A percentile compares a stretch with the other conserved stretches of the same genome.
phyloP scores from a whole-genome alignment of 2,888 invertebrate genomes.

The Parapristionchus giblindavisi region DNA sequence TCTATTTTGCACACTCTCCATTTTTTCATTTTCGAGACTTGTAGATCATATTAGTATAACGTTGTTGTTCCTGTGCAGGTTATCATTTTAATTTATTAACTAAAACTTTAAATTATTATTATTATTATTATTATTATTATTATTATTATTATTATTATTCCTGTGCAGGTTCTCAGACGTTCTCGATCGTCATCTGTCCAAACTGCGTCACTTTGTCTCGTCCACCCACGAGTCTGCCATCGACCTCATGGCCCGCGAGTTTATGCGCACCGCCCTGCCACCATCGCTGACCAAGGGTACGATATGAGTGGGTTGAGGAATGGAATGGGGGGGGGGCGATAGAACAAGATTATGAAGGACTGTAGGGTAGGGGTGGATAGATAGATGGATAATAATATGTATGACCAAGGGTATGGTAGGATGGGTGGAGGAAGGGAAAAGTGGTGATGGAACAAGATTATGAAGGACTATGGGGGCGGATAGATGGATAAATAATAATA shows the following conservation, averaged over 20 bases:
- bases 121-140: background rate
- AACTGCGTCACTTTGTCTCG: constrained; percentile 46
- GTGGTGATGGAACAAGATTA: background rate
- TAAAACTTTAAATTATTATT: too few species aligned
- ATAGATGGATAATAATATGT: background rate
- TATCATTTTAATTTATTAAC: too few species aligned
- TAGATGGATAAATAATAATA: background rate
- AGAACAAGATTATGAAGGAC: background rate
- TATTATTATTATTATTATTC: constrained; percentile 33
- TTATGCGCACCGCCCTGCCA: constrained; percentile 86
- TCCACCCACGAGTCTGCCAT: constrained; percentile 81
- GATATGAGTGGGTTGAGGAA: background rate
- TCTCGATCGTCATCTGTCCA: constrained; percentile 52
- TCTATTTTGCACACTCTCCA: background rate
- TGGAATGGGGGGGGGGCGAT: background rate
- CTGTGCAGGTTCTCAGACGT: constrained; percentile 48
- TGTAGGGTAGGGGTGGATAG: background rate
- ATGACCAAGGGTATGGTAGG: background rate
- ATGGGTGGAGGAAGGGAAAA: background rate
- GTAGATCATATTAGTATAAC: too few species aligned
- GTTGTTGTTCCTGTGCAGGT: too few species aligned
- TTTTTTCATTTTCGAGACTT: background rate
- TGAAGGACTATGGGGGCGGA: background rate
- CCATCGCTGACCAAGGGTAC: constrained; percentile 75
- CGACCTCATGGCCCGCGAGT: constrained; percentile 85